Percentiles rank a stretch among this genome's conserved stretches.
Evolutionary conservation across 2,113 vertebrate species (phyloP).

Genomic region (Pseudopodoces humilis): DNA sequence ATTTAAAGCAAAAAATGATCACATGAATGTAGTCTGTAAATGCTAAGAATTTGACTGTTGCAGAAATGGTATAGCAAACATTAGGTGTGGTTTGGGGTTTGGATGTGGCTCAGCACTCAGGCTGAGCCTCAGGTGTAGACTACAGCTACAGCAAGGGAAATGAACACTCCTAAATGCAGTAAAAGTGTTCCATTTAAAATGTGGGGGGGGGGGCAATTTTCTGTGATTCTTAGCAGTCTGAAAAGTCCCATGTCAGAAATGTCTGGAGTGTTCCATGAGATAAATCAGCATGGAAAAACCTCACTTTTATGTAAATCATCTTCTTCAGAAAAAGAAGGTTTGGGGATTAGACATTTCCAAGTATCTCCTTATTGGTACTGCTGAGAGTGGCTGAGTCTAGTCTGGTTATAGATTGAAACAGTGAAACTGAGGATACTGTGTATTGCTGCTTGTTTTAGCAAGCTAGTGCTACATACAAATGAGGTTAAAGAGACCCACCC

Average conservation of each 20-base stretch:
- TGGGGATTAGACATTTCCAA: neutral
- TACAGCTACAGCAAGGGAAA: neutral
- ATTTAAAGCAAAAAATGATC: neutral
- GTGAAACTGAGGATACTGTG: neutral
- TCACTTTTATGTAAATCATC: neutral
- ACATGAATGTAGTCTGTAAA: neutral
- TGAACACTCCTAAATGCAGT: neutral
- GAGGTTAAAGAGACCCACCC: neutral
- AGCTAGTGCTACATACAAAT: neutral
- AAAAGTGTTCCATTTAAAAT: neutral
- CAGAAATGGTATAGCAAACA: neutral
- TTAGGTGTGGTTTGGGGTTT: neutral
- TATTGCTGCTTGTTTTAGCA: neutral
- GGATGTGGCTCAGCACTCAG: neutral
- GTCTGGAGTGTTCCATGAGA: neutral
- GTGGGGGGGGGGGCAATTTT: accelerated
- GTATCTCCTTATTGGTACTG: neutral
- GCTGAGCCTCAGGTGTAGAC: neutral
- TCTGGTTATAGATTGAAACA: neutral
- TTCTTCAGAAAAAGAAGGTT: neutral
- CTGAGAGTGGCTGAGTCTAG: neutral
- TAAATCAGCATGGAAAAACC: neutral
- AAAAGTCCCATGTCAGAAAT: neutral
- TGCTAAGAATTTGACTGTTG: neutral
- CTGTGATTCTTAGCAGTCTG: neutral